Evolutionary conservation across 2,888 invertebrate species (phyloP), one percentile per base, ranked within the genome.

Genomic region (Melieria picta): DNA sequence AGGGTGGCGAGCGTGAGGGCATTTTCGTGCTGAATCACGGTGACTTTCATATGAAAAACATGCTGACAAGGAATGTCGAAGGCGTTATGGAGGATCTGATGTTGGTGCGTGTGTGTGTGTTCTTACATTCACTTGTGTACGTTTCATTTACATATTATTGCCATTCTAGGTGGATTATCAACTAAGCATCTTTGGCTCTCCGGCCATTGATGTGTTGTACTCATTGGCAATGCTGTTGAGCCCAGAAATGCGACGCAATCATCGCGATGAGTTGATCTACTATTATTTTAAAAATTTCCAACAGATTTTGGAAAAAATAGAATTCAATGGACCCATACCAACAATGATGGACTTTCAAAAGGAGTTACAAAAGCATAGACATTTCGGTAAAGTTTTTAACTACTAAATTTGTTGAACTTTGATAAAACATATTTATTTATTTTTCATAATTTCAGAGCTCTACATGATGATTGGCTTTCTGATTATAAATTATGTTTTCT

Each of bases 41-140:
- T 0, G 83, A 83, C 64, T 80, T 83, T 50, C 84, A 83, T 65
- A 47, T 65, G 1, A 79, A 79, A n/a, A 83, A 83, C 42, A 72
- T 83, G 62, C 80, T 83, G 82, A 79, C 81, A 10, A 77, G 72
- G 55, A 66, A 75, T 5, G 42, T n/a, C 7, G 56, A 57, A 13
- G 62, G 63, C 63, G 47, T 47, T 0, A 16, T 69, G 42, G 56
- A 46, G 9, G 69, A 69, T 69, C 46, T 69, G 10, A 56, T 69
- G 62, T 13, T 69, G 55, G 69, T 76, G 66, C 42, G 55, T 57
- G n/a, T 7, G 10, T 50, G 30, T 7, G 7, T 52, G 46, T 45
- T 16, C 16, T 1, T 56, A 56, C 6, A 56, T 30, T 16, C 7
- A 4, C 30, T 16, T 30, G 11, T 9, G 43, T 60, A 42, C n/a